Evolutionary conservation across 1,140 invertebrate genomes (phyloP).

Genomic region (Trigoniulus corallinus): DNA sequence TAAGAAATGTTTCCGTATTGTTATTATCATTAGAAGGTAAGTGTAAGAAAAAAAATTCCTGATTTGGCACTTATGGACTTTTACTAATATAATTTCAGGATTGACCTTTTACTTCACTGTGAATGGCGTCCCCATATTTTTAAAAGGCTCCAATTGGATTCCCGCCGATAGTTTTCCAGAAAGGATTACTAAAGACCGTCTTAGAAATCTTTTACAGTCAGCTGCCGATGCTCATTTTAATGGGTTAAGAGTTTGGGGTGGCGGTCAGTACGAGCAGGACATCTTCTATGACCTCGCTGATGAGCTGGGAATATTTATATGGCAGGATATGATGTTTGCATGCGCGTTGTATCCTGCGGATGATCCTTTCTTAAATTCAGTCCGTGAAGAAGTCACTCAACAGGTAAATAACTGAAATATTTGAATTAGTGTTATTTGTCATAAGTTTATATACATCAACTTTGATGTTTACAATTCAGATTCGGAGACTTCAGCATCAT

Average conservation of each 20-base stretch:
- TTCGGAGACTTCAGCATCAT: slow-evolving; percentile 69
- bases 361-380: slow-evolving; percentile 48
- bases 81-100: slow-evolving; percentile 37
- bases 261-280: slow-evolving; percentile 86
- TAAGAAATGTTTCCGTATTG: no score
- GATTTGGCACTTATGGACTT: no score
- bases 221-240: slow-evolving; percentile 73
- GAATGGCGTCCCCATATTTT: slow-evolving; percentile 77
- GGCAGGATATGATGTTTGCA: slow-evolving; percentile 87
- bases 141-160: slow-evolving; percentile 94
- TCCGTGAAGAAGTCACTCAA: slow-evolving; percentile 59
- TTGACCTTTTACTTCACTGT: slow-evolving; percentile 75
- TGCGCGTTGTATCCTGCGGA: slow-evolving; percentile 84
- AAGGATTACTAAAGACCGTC: slow-evolving; percentile 33
- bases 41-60: no score
- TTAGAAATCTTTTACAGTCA: slow-evolving; percentile 42
- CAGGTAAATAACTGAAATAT: slow-evolving; percentile 33
- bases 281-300: slow-evolving; percentile 54
- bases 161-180: slow-evolving; percentile 78
- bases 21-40: slow-evolving; percentile 8
- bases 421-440: background rate
- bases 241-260: slow-evolving; percentile 92
- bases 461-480: slow-evolving; percentile 17
- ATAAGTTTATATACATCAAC: background rate
- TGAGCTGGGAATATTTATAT: slow-evolving; percentile 19